A percentile compares a stretch with the other conserved stretches of the same genome.
Evolutionary conservation across 1,140 invertebrate genomes (phyloP).

Genomic region (Drosophila insularis): DNA sequence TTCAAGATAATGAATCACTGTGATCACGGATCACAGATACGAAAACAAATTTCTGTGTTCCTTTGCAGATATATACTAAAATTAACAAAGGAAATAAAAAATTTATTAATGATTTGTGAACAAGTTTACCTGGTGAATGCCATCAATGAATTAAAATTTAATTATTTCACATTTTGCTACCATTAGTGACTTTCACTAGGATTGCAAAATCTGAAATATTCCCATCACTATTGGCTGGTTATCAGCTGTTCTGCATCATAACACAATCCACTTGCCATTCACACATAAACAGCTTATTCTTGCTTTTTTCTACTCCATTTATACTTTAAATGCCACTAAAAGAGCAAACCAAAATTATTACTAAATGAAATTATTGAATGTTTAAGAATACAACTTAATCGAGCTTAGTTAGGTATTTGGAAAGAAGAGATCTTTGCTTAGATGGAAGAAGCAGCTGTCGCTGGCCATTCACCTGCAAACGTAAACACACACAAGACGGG

Average conservation of each 20-base stretch:
- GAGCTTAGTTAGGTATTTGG: neutral
- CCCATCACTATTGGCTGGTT: neutral
- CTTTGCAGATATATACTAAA: too few species aligned
- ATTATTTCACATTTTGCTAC: neutral
- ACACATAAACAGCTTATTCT: neutral
- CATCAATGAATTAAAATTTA: neutral
- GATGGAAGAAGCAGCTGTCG: constrained; percentile 40
- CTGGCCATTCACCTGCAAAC: constrained; percentile 43
- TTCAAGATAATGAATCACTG: neutral
- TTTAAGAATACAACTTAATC: neutral
- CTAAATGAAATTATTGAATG: neutral
- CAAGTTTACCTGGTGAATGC: neutral
- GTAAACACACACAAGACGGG: constrained; percentile 18
- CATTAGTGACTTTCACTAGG: neutral
- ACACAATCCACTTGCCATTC: constrained; percentile 49
- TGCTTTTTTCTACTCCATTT: neutral
- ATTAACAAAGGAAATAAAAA: too few species aligned
- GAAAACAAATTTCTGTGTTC: too few species aligned
- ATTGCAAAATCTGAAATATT: neutral
- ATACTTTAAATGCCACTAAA: neutral
- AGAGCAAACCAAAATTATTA: neutral
- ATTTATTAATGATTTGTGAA: neutral
- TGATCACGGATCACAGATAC: neutral
- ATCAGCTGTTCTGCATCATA: constrained; percentile 49
- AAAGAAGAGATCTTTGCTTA: neutral